phyloP scores from a whole-genome alignment of 1,140 invertebrate genomes.

The Drosophila ficusphila region DNA sequence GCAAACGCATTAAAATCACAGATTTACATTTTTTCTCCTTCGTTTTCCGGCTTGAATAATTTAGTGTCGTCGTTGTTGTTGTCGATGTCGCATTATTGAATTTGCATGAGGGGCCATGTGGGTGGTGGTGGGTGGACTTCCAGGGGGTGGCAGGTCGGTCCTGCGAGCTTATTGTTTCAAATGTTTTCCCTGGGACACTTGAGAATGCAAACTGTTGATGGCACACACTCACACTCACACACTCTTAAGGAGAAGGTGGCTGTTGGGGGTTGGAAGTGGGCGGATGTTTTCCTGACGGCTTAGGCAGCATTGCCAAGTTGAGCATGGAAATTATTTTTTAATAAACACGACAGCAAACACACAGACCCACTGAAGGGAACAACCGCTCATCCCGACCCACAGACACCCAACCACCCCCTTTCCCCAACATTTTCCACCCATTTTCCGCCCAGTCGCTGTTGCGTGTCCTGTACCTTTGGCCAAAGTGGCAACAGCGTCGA shows the following conservation, averaged over 20 bases:
- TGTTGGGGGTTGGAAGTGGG: neutral
- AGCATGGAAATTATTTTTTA: slow-evolving; percentile 83
- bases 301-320: slow-evolving; percentile 59
- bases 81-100: slow-evolving; percentile 74
- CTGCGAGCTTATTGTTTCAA: slow-evolving; percentile 76
- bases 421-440: neutral
- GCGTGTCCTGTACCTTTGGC: slow-evolving; percentile 56
- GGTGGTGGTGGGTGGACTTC: neutral
- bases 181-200: slow-evolving; percentile 56
- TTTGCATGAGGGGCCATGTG: slow-evolving; percentile 41
- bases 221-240: slow-evolving; percentile 12
- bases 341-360: slow-evolving; percentile 75
- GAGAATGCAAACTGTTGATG: slow-evolving; percentile 53
- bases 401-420: neutral
- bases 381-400: slow-evolving; percentile 14
- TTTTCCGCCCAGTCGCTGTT: neutral
- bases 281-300: slow-evolving; percentile 30
- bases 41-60: slow-evolving; percentile 62
- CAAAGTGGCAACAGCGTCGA: slow-evolving; percentile 71
- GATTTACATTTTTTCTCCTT: slow-evolving; percentile 77
- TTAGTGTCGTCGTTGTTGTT: slow-evolving; percentile 65
- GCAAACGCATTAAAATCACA: slow-evolving; percentile 83
- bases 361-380: slow-evolving; percentile 39
- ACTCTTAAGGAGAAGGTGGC: neutral
- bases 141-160: slow-evolving; percentile 15